Evolutionary conservation across 2,888 invertebrate genomes (phyloP), one percentile per base, ranked within the genome.

Genomic region (Smittia aterrima): DNA sequence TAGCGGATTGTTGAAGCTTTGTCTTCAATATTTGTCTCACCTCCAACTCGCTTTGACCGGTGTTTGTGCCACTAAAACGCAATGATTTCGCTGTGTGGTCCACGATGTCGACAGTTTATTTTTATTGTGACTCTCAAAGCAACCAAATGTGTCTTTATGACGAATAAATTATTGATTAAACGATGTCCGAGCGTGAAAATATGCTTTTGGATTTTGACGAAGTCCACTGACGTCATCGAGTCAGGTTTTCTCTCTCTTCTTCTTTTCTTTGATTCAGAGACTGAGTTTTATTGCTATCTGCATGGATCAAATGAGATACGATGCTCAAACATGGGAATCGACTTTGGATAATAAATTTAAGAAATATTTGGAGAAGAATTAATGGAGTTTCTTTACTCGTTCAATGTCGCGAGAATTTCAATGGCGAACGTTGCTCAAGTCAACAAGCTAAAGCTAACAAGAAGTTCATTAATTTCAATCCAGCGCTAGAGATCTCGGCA

Each of bases 141-240:
- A 58, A 71, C 71, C 71, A 53, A 71, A 71, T 24, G 71, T 71
- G 71, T 71, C 54, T 71, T 71, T 71, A 71, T 71, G 54, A 58
- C 53, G 71, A 71, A 71, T 71, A 71, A 71, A 71, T 71, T 71
- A 71, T 71, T 71, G 71, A 71, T 71, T 71, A 25, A 71, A 20
- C 58, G 71, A 71, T 71, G 54, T 16, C 71, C 24, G 54, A 47
- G 25, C 25, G 53, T 24, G 70, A 47, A 71, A 40, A 54, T 68
- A 24, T 68, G 22, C 38, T 24, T 22, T 47, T 58, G 22, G n/a
- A 6, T 3, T 58, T 58, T n/a, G 22, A 18, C 22, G 58, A 22
- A 47, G n/a, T 22, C 13, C 22, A 4, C 2, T 47, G 47, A 58
- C 18, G 47, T 16, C 32, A 6, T 9, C 32, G 32, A 2, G 3